phyloP scores from a whole-genome alignment of 2,113 vertebrate species.

The Coregonus clupeaformis region DNA sequence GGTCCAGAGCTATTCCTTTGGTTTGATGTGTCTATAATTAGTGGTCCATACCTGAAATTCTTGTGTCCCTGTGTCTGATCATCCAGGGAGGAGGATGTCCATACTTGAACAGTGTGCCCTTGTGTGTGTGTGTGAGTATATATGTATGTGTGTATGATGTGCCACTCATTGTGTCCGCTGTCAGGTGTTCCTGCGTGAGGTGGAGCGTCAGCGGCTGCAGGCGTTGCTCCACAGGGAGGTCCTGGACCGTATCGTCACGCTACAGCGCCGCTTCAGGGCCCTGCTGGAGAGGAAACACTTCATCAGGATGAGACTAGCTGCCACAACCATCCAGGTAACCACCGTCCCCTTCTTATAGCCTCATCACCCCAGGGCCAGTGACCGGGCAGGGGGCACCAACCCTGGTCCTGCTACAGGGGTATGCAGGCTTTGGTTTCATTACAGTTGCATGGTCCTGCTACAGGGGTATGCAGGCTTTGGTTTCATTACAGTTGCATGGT shows the following conservation, averaged over 20 bases:
- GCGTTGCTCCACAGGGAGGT: slow-evolving; percentile 89
- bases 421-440: no score
- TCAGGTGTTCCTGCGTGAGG: slow-evolving; percentile 92
- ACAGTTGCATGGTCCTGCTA: no score
- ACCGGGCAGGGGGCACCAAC: no score
- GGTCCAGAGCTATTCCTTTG: slow-evolving; percentile 20
- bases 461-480: no score
- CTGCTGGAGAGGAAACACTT: slow-evolving; percentile 84
- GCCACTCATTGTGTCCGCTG: slow-evolving; percentile 24
- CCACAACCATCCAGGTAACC: slow-evolving; percentile 83
- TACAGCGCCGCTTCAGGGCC: slow-evolving; percentile 86
- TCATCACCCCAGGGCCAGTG: background rate
- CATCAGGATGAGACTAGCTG: slow-evolving; percentile 79
- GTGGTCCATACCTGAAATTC: slow-evolving; percentile 57
- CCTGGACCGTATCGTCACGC: slow-evolving; percentile 79
- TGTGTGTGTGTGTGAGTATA: background rate
- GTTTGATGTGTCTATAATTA: slow-evolving; percentile 62
- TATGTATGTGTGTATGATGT: background rate
- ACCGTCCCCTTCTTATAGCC: background rate
- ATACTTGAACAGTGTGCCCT: background rate
- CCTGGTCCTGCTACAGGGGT: no score
- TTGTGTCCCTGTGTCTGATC: slow-evolving; percentile 22
- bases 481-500: no score
- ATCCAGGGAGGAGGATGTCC: slow-evolving; percentile 14
- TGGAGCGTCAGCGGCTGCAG: slow-evolving; percentile 85